Evolutionary conservation across 2,113 vertebrate genomes (phyloP), one percentile per base, ranked within the genome.

Genomic region (Rhombomys opimus): DNA sequence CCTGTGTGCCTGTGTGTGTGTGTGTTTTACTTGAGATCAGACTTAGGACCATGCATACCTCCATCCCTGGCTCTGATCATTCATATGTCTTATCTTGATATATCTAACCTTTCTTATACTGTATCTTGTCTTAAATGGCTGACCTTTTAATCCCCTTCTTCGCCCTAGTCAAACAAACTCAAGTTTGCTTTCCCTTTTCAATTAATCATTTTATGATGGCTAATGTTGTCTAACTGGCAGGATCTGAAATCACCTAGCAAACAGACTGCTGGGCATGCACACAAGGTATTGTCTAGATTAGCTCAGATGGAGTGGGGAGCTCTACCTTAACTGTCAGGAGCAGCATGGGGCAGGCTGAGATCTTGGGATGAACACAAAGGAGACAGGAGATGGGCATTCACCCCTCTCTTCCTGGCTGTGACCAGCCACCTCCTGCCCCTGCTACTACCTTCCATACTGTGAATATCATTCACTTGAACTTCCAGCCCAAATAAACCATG

Each of bases 131-230:
- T 86, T 72, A 85, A 93, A 78, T 94, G 23, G 11, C 3, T 52
- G 22, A 17, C 61, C 20, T 90, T 93, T 46, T 50, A 76, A 77
- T 50, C 9, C 18, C n/a, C 38, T 63, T 41, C 72, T 95, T 65
- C 10, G 15, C 63, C 54, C 70, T 76, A 95, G 65, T 80, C 72
- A 76, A 90, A 92, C n/a, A 87, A 93, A 90, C 11, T 75, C 2
- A 59, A 67, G 52, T 22, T 77, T 41, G 59, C 3, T 46, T 77
- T 46, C 65, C 65, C 61, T 70, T 96, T 85, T 84, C 82, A 85
- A 23, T 38, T 46, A 27, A 86, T 50, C 61, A 46, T 86, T 67
- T 20, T 67, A 32, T 22, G 68, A 1, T 93, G 61, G 72, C n/a
- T 77, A 50, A 20, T 32, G 10, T 11, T 50, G 30, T 30, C 27